Evolutionary conservation across 2,113 vertebrate species (phyloP).

Genomic region (Natator depressus): DNA sequence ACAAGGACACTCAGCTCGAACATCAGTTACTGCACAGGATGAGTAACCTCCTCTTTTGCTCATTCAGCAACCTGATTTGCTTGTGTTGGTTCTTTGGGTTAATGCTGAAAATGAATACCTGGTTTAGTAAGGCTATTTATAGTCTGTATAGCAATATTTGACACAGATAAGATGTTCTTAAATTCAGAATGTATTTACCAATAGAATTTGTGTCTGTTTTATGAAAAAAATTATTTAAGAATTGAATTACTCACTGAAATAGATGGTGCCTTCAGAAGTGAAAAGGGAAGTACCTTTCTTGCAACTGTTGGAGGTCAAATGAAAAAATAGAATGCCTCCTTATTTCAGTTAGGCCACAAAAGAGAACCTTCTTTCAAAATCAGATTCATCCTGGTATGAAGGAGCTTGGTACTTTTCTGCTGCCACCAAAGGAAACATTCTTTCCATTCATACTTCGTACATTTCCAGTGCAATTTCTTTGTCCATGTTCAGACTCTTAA

Average conservation of each 20-base stretch:
- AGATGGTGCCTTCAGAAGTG: background rate
- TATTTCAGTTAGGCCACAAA: background rate
- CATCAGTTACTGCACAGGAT: too few species aligned
- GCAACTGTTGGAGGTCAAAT: background rate
- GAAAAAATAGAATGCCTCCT: background rate
- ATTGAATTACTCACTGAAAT: background rate
- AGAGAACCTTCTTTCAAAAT: background rate
- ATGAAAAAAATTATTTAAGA: background rate
- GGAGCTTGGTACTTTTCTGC: background rate
- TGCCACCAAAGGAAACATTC: background rate
- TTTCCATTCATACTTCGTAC: background rate
- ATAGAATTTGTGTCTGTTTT: background rate
- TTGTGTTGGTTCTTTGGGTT: background rate
- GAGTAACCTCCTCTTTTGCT: background rate
- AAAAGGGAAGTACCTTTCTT: background rate
- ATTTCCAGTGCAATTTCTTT: background rate
- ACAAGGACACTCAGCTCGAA: too few species aligned
- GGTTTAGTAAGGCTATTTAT: background rate
- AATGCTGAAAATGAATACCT: background rate
- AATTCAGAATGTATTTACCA: background rate
- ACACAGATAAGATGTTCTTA: background rate
- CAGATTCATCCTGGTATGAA: background rate
- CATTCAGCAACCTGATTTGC: background rate
- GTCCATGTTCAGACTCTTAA: background rate
- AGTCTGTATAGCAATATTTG: background rate